phyloP scores from a whole-genome alignment of 1,140 invertebrate species.

The Aphelinus atriplicis region DNA sequence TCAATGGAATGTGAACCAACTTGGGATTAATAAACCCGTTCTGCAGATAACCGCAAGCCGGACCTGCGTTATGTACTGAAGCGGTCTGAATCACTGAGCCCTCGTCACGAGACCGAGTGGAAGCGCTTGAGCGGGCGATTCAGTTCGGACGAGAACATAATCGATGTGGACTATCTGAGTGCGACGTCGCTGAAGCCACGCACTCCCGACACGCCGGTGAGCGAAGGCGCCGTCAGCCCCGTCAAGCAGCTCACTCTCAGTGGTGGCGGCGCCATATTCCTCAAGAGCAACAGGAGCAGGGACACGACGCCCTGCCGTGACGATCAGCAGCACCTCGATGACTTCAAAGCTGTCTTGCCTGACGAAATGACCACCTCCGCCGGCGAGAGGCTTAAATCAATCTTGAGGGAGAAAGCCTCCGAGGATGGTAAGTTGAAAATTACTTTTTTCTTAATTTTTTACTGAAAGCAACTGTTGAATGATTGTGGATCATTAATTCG shows the following conservation, averaged over 20 bases:
- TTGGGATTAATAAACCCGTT: no score
- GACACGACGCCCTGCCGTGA: slow-evolving; percentile 58
- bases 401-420: slow-evolving; percentile 73
- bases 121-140: slow-evolving; percentile 58
- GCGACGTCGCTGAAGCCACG: slow-evolving; percentile 52
- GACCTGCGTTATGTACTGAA: slow-evolving; percentile 57
- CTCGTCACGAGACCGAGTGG: slow-evolving; percentile 61
- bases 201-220: slow-evolving; percentile 33
- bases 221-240: not conserved
- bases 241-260: slow-evolving; percentile 55
- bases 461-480: no score
- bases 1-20: no score
- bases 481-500: no score
- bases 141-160: slow-evolving; percentile 59
- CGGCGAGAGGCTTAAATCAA: slow-evolving; percentile 72
- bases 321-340: slow-evolving; percentile 48
- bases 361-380: slow-evolving; percentile 27
- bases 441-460: no score
- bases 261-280: slow-evolving; percentile 75
- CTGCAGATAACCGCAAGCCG: slow-evolving; percentile 43
- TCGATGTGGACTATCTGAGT: slow-evolving; percentile 71
- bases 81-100: slow-evolving; percentile 61
- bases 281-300: slow-evolving; percentile 73
- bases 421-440: slow-evolving; percentile 61
- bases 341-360: slow-evolving; percentile 15